Conservation (phyloP, 2,888 invertebrate species). For the Hirtodrosophila duncani region DNA sequence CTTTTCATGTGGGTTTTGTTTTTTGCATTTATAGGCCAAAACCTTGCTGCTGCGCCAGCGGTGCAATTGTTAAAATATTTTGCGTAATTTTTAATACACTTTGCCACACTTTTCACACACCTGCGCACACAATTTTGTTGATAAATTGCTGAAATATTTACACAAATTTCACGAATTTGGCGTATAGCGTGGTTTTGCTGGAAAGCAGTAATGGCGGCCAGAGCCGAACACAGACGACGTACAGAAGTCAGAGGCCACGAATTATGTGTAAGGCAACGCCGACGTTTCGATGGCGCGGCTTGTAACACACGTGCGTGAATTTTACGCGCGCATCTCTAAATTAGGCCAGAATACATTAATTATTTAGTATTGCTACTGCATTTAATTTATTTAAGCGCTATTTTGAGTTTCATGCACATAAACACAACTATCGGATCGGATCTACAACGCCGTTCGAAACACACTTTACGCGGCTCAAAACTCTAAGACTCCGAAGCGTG, state of each 20-base stretch:
- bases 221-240: slow-evolving; percentile 68
- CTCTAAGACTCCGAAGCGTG: slow-evolving; percentile 49
- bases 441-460: slow-evolving; percentile 43
- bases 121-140: slow-evolving; percentile 63
- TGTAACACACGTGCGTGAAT: too few relatives aligned
- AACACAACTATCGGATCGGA: neutral
- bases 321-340: too few relatives aligned
- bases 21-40: slow-evolving; percentile 44
- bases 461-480: slow-evolving; percentile 45
- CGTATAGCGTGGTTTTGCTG: slow-evolving; percentile 76
- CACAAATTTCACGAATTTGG: slow-evolving; percentile 69
- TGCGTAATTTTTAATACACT: slow-evolving; percentile 47
- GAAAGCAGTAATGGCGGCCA: slow-evolving; percentile 89
- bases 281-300: slow-evolving; percentile 24
- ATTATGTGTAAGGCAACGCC: slow-evolving; percentile 15
- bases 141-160: slow-evolving; percentile 58
- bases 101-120: slow-evolving; percentile 53
- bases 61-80: slow-evolving; percentile 13
- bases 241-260: slow-evolving; percentile 45
- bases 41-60: slow-evolving; percentile 4
- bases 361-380: too few relatives aligned
- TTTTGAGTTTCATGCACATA: neutral
- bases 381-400: neutral
- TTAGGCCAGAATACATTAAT: too few relatives aligned
- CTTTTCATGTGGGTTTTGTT: slow-evolving; percentile 64